A percentile compares a stretch with the other conserved stretches of the same genome.
Evolutionary conservation across 2,797 vertebrate species (phyloP).

Genomic region (Crocidura indochinensis): DNA sequence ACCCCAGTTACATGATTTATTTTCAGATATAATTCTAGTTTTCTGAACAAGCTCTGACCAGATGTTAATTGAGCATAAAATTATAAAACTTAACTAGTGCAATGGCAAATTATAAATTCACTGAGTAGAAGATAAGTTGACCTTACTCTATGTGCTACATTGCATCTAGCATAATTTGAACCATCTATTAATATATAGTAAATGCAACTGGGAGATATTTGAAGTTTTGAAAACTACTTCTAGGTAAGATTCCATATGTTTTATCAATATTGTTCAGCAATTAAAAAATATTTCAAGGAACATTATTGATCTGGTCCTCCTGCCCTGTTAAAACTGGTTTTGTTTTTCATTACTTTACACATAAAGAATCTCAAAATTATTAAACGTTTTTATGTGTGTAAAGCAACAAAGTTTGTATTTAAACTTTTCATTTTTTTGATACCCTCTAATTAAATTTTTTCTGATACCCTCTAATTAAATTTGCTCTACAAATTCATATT

Average conservation of each 20-base stretch:
- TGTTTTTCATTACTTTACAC: slow-evolving; percentile 22
- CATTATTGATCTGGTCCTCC: not conserved
- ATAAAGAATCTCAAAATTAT: slow-evolving; percentile 18
- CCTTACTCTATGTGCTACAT: slow-evolving; percentile 72
- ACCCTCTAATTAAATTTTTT: not conserved
- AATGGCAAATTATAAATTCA: slow-evolving; percentile 80
- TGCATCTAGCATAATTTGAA: slow-evolving; percentile 53
- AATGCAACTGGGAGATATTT: slow-evolving; percentile 62
- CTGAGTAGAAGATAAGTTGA: slow-evolving; percentile 66
- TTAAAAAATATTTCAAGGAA: slow-evolving; percentile 30
- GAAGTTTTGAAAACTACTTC: slow-evolving; percentile 64
- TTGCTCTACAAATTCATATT: slow-evolving; percentile 44
- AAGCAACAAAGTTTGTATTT: not conserved
- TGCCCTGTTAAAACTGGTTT: not conserved
- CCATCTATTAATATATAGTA: slow-evolving; percentile 65
- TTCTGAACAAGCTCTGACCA: slow-evolving; percentile 84
- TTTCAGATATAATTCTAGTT: slow-evolving; percentile 80
- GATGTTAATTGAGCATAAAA: slow-evolving; percentile 88
- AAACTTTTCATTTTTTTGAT: not conserved
- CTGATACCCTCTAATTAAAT: not conserved
- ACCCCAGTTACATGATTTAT: slow-evolving; percentile 83
- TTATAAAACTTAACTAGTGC: slow-evolving; percentile 80
- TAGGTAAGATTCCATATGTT: slow-evolving; percentile 55
- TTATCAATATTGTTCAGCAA: not conserved
- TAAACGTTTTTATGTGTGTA: not conserved